Percentiles rank a stretch among this genome's conserved stretches.
Conservation (phyloP, 2,113 vertebrate species). For the Progne subis region DNA sequence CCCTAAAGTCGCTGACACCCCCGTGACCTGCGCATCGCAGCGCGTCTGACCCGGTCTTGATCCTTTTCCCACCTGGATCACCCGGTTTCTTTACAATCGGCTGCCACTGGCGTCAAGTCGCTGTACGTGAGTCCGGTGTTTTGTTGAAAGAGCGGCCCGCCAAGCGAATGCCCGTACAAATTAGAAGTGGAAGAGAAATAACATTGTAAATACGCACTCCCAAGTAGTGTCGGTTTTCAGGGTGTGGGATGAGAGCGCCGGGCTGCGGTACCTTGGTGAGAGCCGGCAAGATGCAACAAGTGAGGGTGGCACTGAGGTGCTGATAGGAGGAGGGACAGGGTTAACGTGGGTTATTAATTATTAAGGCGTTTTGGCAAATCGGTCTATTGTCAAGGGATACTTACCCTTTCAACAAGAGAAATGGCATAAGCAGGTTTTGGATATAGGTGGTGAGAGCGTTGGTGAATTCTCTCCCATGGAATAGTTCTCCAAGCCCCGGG, state of each 20-base stretch:
- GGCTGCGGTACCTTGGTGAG: background rate
- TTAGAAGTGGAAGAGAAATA: background rate
- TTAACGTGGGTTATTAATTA: background rate
- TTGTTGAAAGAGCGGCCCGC: background rate
- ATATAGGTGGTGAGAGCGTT: background rate
- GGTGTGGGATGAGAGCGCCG: background rate
- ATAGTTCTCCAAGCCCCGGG: background rate
- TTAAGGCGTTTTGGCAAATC: background rate
- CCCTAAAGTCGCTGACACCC: background rate
- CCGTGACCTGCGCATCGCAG: background rate
- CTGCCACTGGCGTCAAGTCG: background rate
- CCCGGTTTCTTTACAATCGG: background rate
- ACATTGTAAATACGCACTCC: background rate
- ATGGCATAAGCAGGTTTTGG: background rate
- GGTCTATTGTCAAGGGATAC: background rate
- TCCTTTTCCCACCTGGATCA: background rate
- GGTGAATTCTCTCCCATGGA: background rate
- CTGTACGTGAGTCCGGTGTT: background rate
- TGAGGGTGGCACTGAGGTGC: background rate
- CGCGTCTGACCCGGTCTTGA: background rate
- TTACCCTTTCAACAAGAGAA: background rate
- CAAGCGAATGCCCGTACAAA: background rate
- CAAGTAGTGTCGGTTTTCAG: background rate
- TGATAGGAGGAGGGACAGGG: background rate
- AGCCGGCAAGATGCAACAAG: background rate